Conservation (phyloP, 2,888 invertebrate genomes). For the Erebia palarica region DNA sequence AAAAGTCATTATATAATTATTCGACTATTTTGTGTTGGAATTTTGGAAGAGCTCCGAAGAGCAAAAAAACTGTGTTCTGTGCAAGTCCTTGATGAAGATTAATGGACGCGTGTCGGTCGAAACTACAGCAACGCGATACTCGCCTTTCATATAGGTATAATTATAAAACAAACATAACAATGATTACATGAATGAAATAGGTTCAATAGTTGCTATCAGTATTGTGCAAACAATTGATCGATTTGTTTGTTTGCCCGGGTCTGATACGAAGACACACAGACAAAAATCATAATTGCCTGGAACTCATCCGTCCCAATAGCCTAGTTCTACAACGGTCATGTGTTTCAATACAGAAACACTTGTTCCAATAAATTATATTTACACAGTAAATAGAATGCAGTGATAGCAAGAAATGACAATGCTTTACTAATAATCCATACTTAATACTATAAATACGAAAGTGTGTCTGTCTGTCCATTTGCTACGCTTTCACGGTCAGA, state of each 20-base stretch:
- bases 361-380: not conserved
- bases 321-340: not conserved
- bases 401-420: not conserved
- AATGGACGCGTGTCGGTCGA: no score
- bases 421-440: no score
- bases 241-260: not conserved
- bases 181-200: conserved; percentile 1
- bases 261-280: not conserved
- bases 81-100: no score
- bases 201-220: not conserved
- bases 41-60: no score
- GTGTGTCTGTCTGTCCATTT: no score
- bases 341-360: not conserved
- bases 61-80: no score
- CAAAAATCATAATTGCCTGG: conserved; percentile 1
- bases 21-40: no score
- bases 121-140: no score
- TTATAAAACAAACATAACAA: not conserved
- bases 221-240: not conserved
- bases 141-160: no score
- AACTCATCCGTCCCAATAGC: not conserved
- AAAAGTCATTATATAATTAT: no score
- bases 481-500: no score
- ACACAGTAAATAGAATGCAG: not conserved
- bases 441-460: no score